Percentiles rank a stretch among this genome's conserved stretches.
Evolutionary conservation across 2,113 vertebrate genomes (phyloP).

Genomic region (Cololabis saira): DNA sequence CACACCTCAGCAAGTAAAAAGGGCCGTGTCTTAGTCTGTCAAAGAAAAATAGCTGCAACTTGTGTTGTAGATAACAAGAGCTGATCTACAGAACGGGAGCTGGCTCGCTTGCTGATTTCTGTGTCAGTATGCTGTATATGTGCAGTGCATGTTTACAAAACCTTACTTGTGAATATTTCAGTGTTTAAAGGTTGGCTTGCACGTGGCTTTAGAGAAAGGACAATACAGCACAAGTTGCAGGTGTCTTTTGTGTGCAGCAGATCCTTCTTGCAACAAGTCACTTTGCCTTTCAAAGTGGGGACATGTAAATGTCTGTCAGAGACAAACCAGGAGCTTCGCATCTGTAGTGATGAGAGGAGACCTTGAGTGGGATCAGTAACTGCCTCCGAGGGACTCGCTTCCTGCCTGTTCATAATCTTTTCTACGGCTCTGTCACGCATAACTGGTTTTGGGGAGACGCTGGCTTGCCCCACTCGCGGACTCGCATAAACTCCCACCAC

Average conservation of each 20-base stretch:
- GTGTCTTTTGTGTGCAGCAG: neutral
- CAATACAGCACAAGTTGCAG: neutral
- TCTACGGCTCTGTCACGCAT: conserved; percentile 31
- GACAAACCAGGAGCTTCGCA: neutral
- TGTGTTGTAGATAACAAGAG: conserved; percentile 11
- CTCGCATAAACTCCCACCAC: conserved; percentile 16
- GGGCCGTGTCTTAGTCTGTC: conserved; percentile 44
- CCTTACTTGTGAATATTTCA: conserved; percentile 5
- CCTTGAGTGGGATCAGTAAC: conserved; percentile 24
- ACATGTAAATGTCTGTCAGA: conserved; percentile 17
- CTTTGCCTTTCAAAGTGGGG: conserved; percentile 28
- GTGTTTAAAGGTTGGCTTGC: neutral
- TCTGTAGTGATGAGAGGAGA: neutral
- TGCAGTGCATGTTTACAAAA: neutral
- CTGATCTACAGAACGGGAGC: conserved; percentile 21
- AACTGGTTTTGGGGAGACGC: conserved; percentile 37
- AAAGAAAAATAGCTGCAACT: conserved; percentile 21
- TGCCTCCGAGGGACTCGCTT: conserved; percentile 7
- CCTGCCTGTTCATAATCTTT: conserved; percentile 30
- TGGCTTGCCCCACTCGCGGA: neutral
- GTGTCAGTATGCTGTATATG: conserved; percentile 9
- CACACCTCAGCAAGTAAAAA: conserved; percentile 29
- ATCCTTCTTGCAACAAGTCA: neutral
- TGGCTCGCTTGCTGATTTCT: conserved; percentile 9
- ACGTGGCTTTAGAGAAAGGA: neutral